Evolutionary conservation across 2,113 vertebrate species (phyloP), one percentile per base, ranked within the genome.

Genomic region (Setophaga coronata): DNA sequence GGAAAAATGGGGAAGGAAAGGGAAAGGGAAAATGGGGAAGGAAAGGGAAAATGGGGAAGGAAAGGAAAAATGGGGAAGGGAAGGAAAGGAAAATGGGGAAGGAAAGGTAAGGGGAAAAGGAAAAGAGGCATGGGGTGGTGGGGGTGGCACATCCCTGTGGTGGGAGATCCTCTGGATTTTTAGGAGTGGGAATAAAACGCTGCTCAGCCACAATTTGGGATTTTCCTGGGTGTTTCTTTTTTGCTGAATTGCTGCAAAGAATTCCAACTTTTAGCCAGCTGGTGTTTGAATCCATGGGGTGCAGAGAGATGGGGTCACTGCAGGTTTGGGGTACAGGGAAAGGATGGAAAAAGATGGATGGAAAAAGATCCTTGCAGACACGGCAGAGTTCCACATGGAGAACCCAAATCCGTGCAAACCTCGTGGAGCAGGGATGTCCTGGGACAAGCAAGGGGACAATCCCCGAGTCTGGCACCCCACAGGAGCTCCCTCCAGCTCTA

Each of bases 401-500:
- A 73, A 10, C 24, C 50, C 82, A 65, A 56, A 85, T 40, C 50
- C 1, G 0, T 36, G 47, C 20, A 26, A 45, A 36, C 20, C 48
- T 21, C n/a, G 1, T 18, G 1, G 66, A 54, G 66, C 42, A 6
- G 34, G 51, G 69, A 33, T 25, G 18, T 33, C 26, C 69, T 18
- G 29, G 31, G 29, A 56, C 33, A 29, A 3, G 5, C 10, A 0
- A 2, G 29, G 54, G 62, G 48, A 71, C 60, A 17, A 23, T 14
- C 28, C 66, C 73, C 0, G 0, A 43, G 6, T 5, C 7, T 7
- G 1, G 38, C 4, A 4, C 28, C 5, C 3, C 57, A 20, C 5
- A 0, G 82, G 24, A 60, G 76, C 89, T 79, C 33, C 50, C 71
- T 61, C 83, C 73, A 65, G 14, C 69, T n/a, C 33, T 3, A 5